Evolutionary conservation across 1,140 invertebrate species (phyloP).

Genomic region (Druon quercuslanigerum): DNA sequence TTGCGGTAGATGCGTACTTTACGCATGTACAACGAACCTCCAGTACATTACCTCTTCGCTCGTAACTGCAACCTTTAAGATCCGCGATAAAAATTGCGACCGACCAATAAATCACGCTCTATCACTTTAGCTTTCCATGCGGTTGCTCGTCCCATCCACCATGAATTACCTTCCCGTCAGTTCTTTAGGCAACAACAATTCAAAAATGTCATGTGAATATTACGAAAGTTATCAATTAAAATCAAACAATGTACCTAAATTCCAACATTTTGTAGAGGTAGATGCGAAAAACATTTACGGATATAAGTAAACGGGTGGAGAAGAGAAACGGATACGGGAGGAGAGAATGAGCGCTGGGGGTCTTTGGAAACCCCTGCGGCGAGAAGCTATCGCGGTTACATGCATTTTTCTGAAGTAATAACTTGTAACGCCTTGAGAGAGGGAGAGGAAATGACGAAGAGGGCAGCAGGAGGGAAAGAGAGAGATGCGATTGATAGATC

Average conservation of each 20-base stretch:
- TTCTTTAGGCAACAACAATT: too few species aligned
- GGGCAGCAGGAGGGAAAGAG: conserved; percentile 22
- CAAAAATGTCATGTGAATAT: conserved; percentile 28
- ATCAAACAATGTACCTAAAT: conserved; percentile 15
- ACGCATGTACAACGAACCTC: conserved; percentile 41
- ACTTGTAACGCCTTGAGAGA: conserved; percentile 67
- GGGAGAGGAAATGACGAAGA: conserved; percentile 50
- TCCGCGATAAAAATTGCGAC: conserved; percentile 54
- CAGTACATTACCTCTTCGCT: conserved; percentile 33
- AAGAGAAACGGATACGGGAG: conserved; percentile 40
- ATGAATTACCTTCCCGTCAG: neutral
- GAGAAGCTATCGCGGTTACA: conserved; percentile 66
- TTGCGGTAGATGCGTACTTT: conserved; percentile 47
- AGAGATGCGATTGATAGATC: conserved; percentile 67
- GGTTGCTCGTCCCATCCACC: conserved; percentile 36
- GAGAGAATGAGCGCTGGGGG: conserved; percentile 61
- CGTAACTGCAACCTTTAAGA: conserved; percentile 57
- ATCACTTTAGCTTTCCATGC: conserved; percentile 48
- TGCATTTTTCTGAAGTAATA: conserved; percentile 69
- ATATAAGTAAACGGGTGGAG: conserved; percentile 17
- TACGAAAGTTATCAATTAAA: neutral
- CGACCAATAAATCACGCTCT: conserved; percentile 59
- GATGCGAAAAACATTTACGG: conserved; percentile 36
- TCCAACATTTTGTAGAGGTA: conserved; percentile 21
- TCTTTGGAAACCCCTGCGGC: conserved; percentile 61